Base-by-base conservation (phyloP, 2,797 vertebrate species). In the Paratrypauchen microcephalus region DNA sequence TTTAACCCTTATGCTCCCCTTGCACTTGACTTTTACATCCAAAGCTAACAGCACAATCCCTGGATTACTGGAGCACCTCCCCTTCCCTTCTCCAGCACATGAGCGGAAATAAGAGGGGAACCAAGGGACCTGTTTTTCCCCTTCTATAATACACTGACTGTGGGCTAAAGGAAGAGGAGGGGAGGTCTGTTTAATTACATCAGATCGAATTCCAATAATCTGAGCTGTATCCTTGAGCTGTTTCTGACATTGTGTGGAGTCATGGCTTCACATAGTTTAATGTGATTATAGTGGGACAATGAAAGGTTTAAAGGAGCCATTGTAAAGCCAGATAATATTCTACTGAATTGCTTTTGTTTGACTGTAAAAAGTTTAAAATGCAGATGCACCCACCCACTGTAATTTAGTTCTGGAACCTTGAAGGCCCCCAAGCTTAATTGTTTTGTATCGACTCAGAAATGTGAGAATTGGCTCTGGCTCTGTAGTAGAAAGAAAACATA, bases 181-280 rank as follows among this genome's bases (percentile, higher is more conserved):
- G 66, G 24, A 58, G 48, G 66, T 70, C 63, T 78, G 79, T 80
- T 82, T 84, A 84, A 89, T 91, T 87, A 85, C 80, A 83, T 69
- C 65, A 79, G 70, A 88, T 77, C 87, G 77, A 86, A 86, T 87
- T 87, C 76, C 81, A 84, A 81, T 90, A 87, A 86, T 86, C 75
- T 85, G 77, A 57, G 70, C 70, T 56, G 52, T 84, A 84, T 85
- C 82, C 74, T 87, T 84, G 78, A 85, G 81, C 75, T 80, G 82
- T 78, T 84, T 62, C 66, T 62, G 69, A 71, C 72, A 62, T 56
- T 19, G 26, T 78, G 80, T 71, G 57, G 81, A 81, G 77, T 83
- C 77, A 65, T 69, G 81, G 71, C 73, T 83, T 69, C 56, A 71
- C 77, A 84, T 7, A 24, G 82, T 74, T 84, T 87, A 85, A 91